Conservation (phyloP, 2,113 vertebrate genomes). For the Capra hircus region DNA sequence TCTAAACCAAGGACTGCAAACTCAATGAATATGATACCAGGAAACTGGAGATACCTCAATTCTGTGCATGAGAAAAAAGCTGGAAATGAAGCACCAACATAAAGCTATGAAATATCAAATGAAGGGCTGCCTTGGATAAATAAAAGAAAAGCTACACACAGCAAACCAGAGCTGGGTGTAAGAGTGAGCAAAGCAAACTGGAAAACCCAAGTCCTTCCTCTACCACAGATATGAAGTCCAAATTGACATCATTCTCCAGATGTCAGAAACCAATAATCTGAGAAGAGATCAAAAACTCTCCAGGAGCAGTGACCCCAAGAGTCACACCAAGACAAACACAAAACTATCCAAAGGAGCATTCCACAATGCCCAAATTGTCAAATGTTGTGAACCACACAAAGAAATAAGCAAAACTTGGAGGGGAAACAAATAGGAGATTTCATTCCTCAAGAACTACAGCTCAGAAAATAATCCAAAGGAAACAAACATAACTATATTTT, state of each 20-base stretch:
- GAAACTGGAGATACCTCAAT: not conserved
- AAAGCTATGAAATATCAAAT: not conserved
- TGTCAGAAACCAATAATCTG: not conserved
- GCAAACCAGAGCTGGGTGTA: not conserved
- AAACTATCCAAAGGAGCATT: constrained; percentile 8
- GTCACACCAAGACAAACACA: constrained; percentile 4
- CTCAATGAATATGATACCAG: not conserved
- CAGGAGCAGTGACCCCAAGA: not conserved
- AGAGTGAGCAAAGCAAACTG: not conserved
- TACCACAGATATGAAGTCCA: not conserved
- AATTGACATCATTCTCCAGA: not conserved
- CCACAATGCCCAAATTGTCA: not conserved
- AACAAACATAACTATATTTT: not conserved
- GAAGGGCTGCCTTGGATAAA: not conserved
- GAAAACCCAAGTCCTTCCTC: not conserved
- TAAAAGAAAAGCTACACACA: not conserved
- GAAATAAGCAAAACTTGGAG: not conserved
- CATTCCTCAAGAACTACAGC: constrained; percentile 29
- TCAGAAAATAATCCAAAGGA: constrained; percentile 30
- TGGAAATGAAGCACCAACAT: not conserved
- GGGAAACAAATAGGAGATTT: not conserved
- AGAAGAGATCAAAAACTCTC: not conserved
- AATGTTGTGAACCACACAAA: constrained; percentile 23
- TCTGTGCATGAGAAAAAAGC: not conserved
- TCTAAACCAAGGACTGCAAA: constrained; percentile 41